Percentiles rank a stretch among this genome's conserved stretches.
Conservation (phyloP, 1,140 invertebrate genomes). For the Potamilus streckersoni region DNA sequence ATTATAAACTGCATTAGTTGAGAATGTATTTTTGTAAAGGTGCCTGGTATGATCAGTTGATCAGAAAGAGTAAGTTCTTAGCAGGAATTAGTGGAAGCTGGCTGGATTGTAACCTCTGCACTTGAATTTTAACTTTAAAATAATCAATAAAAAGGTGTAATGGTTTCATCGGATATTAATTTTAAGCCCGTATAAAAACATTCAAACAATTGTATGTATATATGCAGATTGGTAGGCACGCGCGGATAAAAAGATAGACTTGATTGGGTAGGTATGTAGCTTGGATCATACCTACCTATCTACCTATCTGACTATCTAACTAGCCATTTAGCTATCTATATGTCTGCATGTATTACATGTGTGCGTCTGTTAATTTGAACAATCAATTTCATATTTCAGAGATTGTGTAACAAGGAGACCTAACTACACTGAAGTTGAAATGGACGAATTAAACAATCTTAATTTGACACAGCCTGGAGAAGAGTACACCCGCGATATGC, state of each 20-base stretch:
- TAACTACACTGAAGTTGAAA: background rate
- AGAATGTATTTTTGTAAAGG: background rate
- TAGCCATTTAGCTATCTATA: too few relatives aligned
- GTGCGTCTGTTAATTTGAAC: background rate
- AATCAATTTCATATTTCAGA: background rate
- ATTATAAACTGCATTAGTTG: background rate
- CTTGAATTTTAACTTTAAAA: background rate
- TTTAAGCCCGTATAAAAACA: background rate
- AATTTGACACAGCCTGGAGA: background rate
- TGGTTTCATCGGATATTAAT: background rate
- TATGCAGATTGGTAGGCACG: too few relatives aligned
- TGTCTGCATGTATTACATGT: too few relatives aligned
- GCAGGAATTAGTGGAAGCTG: background rate
- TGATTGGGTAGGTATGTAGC: background rate
- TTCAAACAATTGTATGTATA: background rate
- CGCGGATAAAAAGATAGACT: background rate
- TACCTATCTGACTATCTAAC: too few relatives aligned
- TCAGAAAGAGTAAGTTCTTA: background rate
- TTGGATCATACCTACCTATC: background rate
- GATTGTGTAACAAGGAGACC: background rate
- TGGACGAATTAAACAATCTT: background rate
- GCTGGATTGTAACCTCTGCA: background rate
- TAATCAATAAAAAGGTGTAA: background rate
- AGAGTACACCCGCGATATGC: background rate
- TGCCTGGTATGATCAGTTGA: background rate